Evolutionary conservation across 2,113 vertebrate genomes (phyloP).

Genomic region (Bucco capensis): DNA sequence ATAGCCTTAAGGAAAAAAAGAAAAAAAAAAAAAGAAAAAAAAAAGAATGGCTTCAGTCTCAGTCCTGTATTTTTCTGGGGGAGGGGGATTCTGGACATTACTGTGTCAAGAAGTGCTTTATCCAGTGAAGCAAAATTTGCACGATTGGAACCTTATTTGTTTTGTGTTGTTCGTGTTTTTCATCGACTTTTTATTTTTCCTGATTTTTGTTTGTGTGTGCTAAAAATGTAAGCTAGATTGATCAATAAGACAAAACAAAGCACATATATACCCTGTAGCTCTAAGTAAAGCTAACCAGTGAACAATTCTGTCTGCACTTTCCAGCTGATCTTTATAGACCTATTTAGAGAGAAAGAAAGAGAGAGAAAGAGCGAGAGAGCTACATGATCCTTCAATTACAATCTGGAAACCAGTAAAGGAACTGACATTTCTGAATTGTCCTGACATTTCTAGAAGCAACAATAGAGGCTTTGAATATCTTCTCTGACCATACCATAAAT

Average conservation of each 20-base stretch:
- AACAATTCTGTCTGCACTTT: conserved; percentile 55
- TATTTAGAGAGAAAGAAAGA: conserved; percentile 35
- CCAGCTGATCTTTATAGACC: conserved; percentile 54
- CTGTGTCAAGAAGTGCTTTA: conserved; percentile 89
- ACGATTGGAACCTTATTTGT: conserved; percentile 83
- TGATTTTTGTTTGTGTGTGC: conserved; percentile 79
- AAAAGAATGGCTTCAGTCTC: conserved; percentile 78
- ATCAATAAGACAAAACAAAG: conserved; percentile 62
- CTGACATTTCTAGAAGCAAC: conserved; percentile 46
- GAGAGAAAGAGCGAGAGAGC: conserved; percentile 13
- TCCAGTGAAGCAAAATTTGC: conserved; percentile 90
- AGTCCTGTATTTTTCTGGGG: conserved; percentile 77
- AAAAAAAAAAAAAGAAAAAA: background rate
- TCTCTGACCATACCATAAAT: conserved; percentile 13
- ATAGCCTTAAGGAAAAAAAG: conserved; percentile 79
- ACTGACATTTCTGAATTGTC: conserved; percentile 50
- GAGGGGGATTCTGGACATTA: conserved; percentile 82
- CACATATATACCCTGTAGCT: conserved; percentile 61
- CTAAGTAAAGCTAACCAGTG: conserved; percentile 54
- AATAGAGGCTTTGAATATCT: conserved; percentile 13
- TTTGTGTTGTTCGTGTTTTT: conserved; percentile 89
- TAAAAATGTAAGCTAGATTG: conserved; percentile 74
- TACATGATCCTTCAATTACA: conserved; percentile 50
- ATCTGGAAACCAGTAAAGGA: conserved; percentile 40
- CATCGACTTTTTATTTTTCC: conserved; percentile 39